phyloP scores from a whole-genome alignment of 2,797 vertebrate species.

The Psittacula echo region DNA sequence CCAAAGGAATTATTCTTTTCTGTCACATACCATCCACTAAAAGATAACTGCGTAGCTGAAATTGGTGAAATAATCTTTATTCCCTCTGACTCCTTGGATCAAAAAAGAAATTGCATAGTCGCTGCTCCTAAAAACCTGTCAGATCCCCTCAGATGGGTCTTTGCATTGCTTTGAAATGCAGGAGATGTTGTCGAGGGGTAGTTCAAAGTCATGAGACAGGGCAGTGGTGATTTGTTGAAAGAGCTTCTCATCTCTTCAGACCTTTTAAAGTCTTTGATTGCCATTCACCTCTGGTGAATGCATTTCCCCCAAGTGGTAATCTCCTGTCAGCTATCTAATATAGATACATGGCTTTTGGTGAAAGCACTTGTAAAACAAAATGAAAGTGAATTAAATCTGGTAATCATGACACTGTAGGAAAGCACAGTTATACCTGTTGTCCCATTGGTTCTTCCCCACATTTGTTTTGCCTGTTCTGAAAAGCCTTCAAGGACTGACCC shows the following conservation, averaged over 20 bases:
- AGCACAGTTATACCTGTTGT: background rate
- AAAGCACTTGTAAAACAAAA: background rate
- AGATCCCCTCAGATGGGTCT: background rate
- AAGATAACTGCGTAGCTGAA: background rate
- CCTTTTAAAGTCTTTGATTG: background rate
- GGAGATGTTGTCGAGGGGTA: background rate
- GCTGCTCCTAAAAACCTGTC: background rate
- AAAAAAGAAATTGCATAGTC: background rate
- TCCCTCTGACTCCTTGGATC: background rate
- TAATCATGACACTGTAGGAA: background rate
- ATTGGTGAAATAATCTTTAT: background rate
- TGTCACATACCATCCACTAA: background rate
- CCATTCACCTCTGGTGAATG: background rate
- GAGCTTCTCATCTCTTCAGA: background rate
- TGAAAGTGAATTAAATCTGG: background rate
- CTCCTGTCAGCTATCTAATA: background rate
- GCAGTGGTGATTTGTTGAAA: background rate
- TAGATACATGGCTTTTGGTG: background rate
- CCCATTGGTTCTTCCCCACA: background rate
- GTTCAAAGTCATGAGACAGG: background rate
- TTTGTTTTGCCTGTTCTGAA: background rate
- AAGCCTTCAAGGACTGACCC: background rate
- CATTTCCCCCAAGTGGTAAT: background rate
- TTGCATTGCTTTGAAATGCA: background rate
- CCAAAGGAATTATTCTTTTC: background rate